Conservation (phyloP, 2,888 invertebrate species). For the Metallyticus violacea region DNA sequence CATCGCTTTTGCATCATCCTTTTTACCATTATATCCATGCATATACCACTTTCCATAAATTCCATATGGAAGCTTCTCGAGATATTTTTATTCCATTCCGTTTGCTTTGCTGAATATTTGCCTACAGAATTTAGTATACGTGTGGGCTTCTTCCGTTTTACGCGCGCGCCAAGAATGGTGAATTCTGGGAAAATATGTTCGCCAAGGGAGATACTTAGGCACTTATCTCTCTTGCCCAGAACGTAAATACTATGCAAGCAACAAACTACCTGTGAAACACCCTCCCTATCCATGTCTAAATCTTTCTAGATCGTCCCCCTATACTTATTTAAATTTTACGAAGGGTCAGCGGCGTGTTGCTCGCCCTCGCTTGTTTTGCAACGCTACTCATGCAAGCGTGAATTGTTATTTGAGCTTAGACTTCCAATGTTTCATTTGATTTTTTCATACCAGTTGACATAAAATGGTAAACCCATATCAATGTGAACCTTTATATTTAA, state of each 20-base stretch:
- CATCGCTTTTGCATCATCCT: not conserved
- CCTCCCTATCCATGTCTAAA: not conserved
- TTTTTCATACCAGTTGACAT: too few relatives aligned
- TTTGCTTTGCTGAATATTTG: not conserved
- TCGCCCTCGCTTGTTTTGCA: too few relatives aligned
- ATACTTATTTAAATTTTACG: not conserved
- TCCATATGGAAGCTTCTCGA: not conserved
- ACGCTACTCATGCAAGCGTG: too few relatives aligned
- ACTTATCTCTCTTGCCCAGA: not conserved
- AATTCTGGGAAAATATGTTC: not conserved
- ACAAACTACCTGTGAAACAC: not conserved
- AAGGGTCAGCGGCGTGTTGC: not conserved
- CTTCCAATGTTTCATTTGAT: too few relatives aligned
- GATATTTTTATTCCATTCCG: not conserved
- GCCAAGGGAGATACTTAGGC: not conserved
- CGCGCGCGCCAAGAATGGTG: not conserved
- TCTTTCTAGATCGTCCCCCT: not conserved
- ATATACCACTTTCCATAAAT: not conserved
- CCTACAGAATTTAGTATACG: not conserved
- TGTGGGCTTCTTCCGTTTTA: not conserved
- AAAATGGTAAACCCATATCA: too few relatives aligned
- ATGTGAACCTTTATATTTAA: too few relatives aligned
- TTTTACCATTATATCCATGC: not conserved
- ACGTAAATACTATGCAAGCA: not conserved
- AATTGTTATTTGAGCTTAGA: too few relatives aligned